These are phyloP conservation scores for Hippoglossus hippoglossus DNA, from an alignment of 2,797 vertebrate genomes.

Conservation along the genomic window DNA sequence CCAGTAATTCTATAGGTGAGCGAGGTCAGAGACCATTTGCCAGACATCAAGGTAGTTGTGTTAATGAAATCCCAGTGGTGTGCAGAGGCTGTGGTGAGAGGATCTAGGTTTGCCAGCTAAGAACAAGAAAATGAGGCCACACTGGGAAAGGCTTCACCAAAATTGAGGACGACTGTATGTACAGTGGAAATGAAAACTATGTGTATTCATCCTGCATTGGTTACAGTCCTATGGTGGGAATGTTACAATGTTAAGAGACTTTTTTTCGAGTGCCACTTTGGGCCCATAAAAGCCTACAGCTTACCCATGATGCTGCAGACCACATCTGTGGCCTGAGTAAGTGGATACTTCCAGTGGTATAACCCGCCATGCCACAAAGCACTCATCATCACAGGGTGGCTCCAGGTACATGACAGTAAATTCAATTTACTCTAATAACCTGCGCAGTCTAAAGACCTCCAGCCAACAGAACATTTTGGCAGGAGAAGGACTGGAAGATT, in stretches of 20 bases:
- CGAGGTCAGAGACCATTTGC: not conserved
- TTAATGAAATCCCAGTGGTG: no score
- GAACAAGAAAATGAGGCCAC: no score
- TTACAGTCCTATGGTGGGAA: not conserved
- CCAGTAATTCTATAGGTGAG: not conserved
- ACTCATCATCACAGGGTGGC: conserved; percentile 26
- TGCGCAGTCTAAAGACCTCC: conserved; percentile 6
- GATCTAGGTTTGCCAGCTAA: no score
- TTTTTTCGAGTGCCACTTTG: not conserved
- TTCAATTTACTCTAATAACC: conserved; percentile 20
- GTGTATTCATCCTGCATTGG: not conserved
- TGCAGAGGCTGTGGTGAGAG: no score
- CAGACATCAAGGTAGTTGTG: not conserved
- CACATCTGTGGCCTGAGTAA: not conserved
- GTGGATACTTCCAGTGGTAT: conserved; percentile 15
- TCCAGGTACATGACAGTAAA: conserved; percentile 18
- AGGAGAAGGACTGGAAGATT: not conserved
- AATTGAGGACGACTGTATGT: no score
- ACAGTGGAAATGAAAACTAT: not conserved
- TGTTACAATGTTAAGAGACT: not conserved
- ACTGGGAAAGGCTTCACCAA: no score
- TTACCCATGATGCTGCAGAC: conserved; percentile 1
- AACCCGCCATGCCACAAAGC: conserved; percentile 21
- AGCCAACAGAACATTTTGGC: conserved; percentile 3
- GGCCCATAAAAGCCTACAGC: no score